A percentile compares a stretch with the other conserved stretches of the same genome.
These are phyloP conservation scores for Volucella bombylans DNA, from an alignment of 2,888 invertebrate genomes.

Conservation along the genomic window DNA sequence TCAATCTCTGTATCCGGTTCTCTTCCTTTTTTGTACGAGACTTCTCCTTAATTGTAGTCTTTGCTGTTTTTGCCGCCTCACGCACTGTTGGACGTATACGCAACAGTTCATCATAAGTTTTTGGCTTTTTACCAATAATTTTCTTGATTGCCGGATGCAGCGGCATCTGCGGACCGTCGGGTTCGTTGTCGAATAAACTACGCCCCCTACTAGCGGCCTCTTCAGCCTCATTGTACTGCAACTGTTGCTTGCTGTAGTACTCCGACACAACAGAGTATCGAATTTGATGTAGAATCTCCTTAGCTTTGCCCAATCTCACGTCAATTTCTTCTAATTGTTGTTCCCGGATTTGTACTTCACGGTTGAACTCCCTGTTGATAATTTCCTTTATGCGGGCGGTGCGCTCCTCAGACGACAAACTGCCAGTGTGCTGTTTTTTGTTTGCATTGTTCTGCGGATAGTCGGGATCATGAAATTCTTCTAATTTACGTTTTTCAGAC, in stretches of 20 bases:
- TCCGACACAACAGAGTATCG: conserved; percentile 85
- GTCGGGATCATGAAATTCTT: conserved; percentile 86
- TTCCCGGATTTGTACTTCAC: conserved; percentile 87
- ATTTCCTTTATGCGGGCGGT: conserved; percentile 85
- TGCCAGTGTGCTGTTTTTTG: conserved; percentile 26
- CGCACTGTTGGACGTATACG: conserved; percentile 82
- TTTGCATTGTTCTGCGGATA: conserved; percentile 82
- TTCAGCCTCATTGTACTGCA: conserved; percentile 81
- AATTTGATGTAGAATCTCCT: conserved; percentile 85
- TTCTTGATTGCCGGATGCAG: conserved; percentile 91
- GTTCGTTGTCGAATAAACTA: conserved; percentile 77
- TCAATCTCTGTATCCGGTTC: conserved; percentile 77
- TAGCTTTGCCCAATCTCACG: conserved; percentile 85
- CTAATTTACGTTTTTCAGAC: conserved; percentile 80
- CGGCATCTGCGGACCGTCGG: conserved; percentile 82
- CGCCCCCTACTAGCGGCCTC: conserved; percentile 78
- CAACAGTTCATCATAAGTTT: conserved; percentile 83
- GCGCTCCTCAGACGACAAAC: conserved; percentile 80
- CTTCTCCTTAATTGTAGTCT: conserved; percentile 78
- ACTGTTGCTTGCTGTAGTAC: conserved; percentile 85
- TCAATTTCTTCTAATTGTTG: conserved; percentile 88
- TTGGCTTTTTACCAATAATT: conserved; percentile 85
- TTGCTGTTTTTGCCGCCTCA: conserved; percentile 83
- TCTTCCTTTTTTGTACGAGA: conserved; percentile 78
- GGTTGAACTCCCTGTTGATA: conserved; percentile 88